Conservation (phyloP, 2,797 vertebrate genomes). For the Bradypodion ventrale region DNA sequence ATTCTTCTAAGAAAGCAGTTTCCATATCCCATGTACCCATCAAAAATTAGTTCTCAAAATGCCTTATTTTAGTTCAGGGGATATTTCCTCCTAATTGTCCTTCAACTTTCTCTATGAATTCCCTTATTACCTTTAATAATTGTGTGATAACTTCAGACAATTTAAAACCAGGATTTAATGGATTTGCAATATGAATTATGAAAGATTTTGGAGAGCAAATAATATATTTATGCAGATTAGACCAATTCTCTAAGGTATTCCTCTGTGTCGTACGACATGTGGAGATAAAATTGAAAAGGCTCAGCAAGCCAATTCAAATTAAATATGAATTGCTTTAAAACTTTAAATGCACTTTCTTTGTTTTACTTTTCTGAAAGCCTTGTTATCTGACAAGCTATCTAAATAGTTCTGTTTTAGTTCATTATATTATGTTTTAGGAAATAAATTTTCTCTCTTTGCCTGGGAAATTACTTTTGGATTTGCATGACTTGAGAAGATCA, state of each 20-base stretch:
- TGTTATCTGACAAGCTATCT: constrained; percentile 34
- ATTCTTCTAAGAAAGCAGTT: background rate
- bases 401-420: constrained; percentile 50
- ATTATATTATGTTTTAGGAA: constrained; percentile 26
- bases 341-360: constrained; percentile 43
- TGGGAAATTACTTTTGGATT: constrained; percentile 59
- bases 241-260: constrained; percentile 39
- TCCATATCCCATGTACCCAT: background rate
- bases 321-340: constrained; percentile 51
- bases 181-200: constrained; percentile 28
- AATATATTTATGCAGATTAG: constrained; percentile 56
- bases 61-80: background rate
- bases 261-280: constrained; percentile 37
- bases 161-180: constrained; percentile 44
- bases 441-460: constrained; percentile 30
- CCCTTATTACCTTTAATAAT: constrained; percentile 48
- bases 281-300: constrained; percentile 52
- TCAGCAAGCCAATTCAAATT: constrained; percentile 49
- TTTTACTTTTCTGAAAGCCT: constrained; percentile 54
- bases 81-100: background rate
- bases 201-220: constrained; percentile 45
- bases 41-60: background rate
- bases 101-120: constrained; percentile 18
- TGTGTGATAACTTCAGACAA: constrained; percentile 14
- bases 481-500: constrained; percentile 40